Evolutionary conservation across 1,140 invertebrate genomes (phyloP).

Genomic region (Lanistes nyassanus): DNA sequence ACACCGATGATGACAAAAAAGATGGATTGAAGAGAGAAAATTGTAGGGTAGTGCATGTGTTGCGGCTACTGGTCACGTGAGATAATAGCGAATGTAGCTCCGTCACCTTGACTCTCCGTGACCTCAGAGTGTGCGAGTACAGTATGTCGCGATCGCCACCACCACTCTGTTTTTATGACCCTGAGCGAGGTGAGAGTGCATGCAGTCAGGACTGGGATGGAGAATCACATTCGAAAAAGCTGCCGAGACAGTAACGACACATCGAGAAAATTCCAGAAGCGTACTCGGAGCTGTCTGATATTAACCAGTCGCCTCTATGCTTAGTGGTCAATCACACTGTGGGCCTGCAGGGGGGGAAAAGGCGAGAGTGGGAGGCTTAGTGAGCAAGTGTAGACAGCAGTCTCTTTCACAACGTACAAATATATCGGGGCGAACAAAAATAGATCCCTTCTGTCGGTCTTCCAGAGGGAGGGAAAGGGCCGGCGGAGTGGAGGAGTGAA

Average conservation of each 20-base stretch:
- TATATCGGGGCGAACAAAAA: too few species aligned
- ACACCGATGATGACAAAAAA: neutral
- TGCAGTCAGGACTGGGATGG: neutral
- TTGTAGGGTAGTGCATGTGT: neutral
- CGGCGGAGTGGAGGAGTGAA: slow-evolving; percentile 1
- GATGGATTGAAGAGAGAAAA: neutral
- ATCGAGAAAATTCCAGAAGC: neutral
- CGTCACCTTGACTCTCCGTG: neutral
- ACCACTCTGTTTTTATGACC: neutral
- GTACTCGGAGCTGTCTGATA: too few species aligned
- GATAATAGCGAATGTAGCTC: neutral
- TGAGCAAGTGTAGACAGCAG: too few species aligned
- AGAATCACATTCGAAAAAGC: slow-evolving; percentile 3
- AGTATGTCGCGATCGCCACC: too few species aligned
- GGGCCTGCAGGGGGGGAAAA: neutral
- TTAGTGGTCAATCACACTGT: neutral
- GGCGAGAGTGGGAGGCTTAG: slow-evolving; percentile 1
- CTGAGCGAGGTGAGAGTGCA: neutral
- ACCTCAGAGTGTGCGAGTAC: neutral
- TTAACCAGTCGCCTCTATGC: too few species aligned
- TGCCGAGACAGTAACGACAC: neutral
- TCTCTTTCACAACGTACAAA: too few species aligned
- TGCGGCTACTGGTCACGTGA: neutral
- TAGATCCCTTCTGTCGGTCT: too few species aligned
- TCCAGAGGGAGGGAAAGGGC: neutral